phyloP scores from a whole-genome alignment of 2,888 invertebrate species.

The Conistra vaccinii region DNA sequence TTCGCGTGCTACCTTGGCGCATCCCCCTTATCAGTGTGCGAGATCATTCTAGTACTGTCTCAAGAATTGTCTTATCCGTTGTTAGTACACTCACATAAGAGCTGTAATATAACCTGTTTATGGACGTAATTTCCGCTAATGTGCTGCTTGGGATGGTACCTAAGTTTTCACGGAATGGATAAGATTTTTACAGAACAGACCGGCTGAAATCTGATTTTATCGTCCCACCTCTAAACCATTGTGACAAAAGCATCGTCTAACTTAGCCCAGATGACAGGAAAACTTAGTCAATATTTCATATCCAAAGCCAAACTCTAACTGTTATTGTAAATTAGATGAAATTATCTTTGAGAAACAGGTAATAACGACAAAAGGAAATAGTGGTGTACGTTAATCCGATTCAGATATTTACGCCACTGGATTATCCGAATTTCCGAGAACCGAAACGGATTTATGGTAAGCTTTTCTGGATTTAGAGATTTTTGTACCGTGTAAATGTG shows the following conservation, averaged over 20 bases:
- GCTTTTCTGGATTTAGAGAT: slow-evolving; percentile 41
- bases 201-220: not conserved
- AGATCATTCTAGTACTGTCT: too few species aligned
- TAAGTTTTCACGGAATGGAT: too few species aligned
- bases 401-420: slow-evolving; percentile 22
- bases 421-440: slow-evolving; percentile 31
- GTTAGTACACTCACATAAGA: too few species aligned
- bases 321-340: slow-evolving; percentile 51
- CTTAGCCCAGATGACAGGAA: slow-evolving; percentile 7
- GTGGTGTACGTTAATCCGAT: slow-evolving; percentile 41
- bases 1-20: too few species aligned
- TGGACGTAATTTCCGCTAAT: too few species aligned
- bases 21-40: too few species aligned
- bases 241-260: slow-evolving; percentile 15
- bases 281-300: slow-evolving; percentile 55
- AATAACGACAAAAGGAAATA: slow-evolving; percentile 25
- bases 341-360: slow-evolving; percentile 54
- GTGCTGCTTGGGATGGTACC: too few species aligned
- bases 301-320: slow-evolving; percentile 29
- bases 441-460: slow-evolving; percentile 11
- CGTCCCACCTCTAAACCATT: not conserved
- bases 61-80: too few species aligned
- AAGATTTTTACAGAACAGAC: not conserved
- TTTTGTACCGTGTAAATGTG: slow-evolving; percentile 20
- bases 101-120: too few species aligned